Evolutionary conservation across 1,140 invertebrate species (phyloP).

Genomic region (Aphidius ervi): DNA sequence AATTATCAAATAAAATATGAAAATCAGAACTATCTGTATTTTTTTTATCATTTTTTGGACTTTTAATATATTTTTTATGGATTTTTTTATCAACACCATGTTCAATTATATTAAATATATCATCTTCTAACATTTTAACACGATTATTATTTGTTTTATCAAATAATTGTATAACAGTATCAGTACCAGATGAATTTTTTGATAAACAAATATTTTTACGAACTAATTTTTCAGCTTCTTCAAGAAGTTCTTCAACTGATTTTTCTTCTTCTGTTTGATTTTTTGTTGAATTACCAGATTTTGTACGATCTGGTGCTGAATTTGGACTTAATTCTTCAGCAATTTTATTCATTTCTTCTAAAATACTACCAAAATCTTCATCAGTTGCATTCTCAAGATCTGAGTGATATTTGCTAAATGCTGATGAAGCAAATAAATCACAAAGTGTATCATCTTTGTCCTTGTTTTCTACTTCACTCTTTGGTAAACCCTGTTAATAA

Average conservation of each 20-base stretch:
- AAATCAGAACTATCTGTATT: constrained; percentile 30
- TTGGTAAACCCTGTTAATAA: constrained; percentile 30
- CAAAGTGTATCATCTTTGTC: constrained; percentile 43
- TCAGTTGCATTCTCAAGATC: constrained; percentile 51
- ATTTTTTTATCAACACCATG: constrained; percentile 44
- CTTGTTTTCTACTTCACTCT: constrained; percentile 33
- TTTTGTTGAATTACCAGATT: constrained; percentile 32
- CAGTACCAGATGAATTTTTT: constrained; percentile 37
- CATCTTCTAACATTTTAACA: constrained; percentile 39
- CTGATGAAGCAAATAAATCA: constrained; percentile 43
- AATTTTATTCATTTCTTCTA: constrained; percentile 52
- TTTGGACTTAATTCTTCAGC: constrained; percentile 42
- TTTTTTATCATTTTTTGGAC: constrained; percentile 37
- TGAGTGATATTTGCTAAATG: constrained; percentile 46
- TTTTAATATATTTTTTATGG: constrained; percentile 38
- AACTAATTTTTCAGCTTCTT: constrained; percentile 49
- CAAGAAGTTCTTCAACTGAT: constrained; percentile 46
- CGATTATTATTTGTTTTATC: constrained; percentile 27
- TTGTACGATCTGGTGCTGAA: constrained; percentile 34
- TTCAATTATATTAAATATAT: constrained; percentile 48
- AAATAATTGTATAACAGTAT: constrained; percentile 31
- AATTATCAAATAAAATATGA: constrained; percentile 37
- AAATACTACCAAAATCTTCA: constrained; percentile 47
- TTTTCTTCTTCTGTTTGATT: constrained; percentile 41
- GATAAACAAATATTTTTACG: constrained; percentile 42